phyloP scores from a whole-genome alignment of 2,797 vertebrate genomes.

The Paedocypris micromegethes region DNA sequence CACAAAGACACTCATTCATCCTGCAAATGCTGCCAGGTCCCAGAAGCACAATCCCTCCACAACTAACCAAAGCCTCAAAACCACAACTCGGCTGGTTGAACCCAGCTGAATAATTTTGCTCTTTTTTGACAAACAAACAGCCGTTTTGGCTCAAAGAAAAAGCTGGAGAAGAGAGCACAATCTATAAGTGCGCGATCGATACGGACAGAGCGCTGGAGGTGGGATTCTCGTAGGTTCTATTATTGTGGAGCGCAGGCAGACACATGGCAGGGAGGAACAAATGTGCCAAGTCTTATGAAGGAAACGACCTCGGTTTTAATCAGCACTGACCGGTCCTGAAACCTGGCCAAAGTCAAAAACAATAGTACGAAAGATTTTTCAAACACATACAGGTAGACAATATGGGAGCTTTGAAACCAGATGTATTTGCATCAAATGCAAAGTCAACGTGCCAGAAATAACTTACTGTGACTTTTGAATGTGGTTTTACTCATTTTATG shows the following conservation, averaged over 20 bases:
- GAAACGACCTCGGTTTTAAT: constrained; percentile 2
- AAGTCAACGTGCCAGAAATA: too few relatives aligned
- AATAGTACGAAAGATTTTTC: neutral
- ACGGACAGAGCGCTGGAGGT: constrained; percentile 9
- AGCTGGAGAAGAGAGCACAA: constrained; percentile 9
- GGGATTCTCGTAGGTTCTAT: constrained; percentile 18
- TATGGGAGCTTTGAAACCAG: neutral
- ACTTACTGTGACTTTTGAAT: too few relatives aligned
- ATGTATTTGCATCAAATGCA: neutral
- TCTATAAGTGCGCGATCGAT: constrained; percentile 20
- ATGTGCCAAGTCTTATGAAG: constrained; percentile 15
- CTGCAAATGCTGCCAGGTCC: constrained; percentile 13
- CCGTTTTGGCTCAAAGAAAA: constrained; percentile 25
- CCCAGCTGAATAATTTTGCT: constrained; percentile 6
- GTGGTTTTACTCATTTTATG: too few relatives aligned
- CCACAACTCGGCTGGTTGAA: constrained; percentile 22
- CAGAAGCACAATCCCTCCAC: constrained; percentile 27
- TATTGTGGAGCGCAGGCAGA: constrained; percentile 16
- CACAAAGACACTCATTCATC: constrained; percentile 26
- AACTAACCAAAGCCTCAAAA: constrained; percentile 19
- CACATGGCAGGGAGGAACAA: neutral
- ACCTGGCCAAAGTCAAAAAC: neutral
- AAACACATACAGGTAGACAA: neutral
- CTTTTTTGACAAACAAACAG: constrained; percentile 30
- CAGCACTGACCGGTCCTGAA: neutral